Evolutionary conservation across 2,113 vertebrate genomes (phyloP).

Genomic region (Calyptomena viridis): DNA sequence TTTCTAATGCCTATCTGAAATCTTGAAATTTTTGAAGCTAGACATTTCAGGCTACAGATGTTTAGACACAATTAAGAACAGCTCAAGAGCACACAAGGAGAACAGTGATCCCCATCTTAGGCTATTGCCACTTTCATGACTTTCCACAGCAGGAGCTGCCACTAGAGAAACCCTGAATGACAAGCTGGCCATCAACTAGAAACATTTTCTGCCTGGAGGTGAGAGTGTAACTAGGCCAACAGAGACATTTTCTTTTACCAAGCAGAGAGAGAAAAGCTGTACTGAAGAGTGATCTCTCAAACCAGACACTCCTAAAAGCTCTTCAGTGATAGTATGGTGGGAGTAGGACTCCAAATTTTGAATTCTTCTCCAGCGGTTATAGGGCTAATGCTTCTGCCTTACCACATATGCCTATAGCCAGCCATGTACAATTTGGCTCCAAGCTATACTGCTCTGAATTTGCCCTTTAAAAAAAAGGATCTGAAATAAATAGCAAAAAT

Average conservation of each 20-base stretch:
- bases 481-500: not conserved
- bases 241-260: not conserved
- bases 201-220: not conserved
- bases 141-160: not conserved
- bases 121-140: not conserved
- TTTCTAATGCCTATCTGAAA: not conserved
- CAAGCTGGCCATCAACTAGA: not conserved
- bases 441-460: not conserved
- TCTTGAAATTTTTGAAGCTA: not conserved
- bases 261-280: not conserved
- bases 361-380: not conserved
- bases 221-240: not conserved
- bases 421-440: not conserved
- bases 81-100: not conserved
- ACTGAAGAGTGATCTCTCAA: not conserved
- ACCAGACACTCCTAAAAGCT: not conserved
- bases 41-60: not conserved
- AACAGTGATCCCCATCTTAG: not conserved
- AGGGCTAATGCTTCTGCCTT: not conserved
- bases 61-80: not conserved
- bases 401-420: not conserved
- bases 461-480: not conserved
- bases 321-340: not conserved
- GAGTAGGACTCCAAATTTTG: not conserved
- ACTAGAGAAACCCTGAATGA: not conserved